phyloP scores from a whole-genome alignment of 2,888 invertebrate genomes.

The Dicycla oo region DNA sequence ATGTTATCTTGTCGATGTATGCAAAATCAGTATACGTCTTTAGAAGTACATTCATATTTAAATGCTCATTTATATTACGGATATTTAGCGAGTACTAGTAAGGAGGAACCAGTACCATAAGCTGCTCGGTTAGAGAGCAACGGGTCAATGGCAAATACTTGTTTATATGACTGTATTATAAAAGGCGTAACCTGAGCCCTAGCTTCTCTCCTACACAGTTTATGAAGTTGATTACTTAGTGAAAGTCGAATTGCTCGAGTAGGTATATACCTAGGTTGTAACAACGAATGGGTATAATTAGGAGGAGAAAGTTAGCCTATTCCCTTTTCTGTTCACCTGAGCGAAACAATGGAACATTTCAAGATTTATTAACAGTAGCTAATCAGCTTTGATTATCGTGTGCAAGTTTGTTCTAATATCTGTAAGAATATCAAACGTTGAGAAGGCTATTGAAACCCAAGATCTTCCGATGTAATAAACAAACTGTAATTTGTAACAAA shows the following conservation, averaged over 20 bases:
- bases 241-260: constrained; percentile 55
- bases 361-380: constrained; percentile 23
- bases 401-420: neutral
- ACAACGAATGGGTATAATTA: constrained; percentile 59
- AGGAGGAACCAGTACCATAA: constrained; percentile 47
- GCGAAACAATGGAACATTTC: constrained; percentile 42
- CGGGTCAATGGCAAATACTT: constrained; percentile 57
- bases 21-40: neutral
- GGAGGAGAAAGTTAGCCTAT: constrained; percentile 59
- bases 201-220: constrained; percentile 56
- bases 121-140: constrained; percentile 33
- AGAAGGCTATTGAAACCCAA: constrained; percentile 35
- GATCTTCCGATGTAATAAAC: constrained; percentile 47
- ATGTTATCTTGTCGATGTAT: constrained; percentile 5
- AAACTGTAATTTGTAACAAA: constrained; percentile 43
- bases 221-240: constrained; percentile 60
- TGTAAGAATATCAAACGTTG: constrained; percentile 54
- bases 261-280: constrained; percentile 40
- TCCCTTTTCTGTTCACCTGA: constrained; percentile 46
- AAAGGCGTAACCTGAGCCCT: constrained; percentile 44
- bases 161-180: constrained; percentile 50
- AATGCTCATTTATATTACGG: neutral
- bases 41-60: neutral
- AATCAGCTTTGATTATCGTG: constrained; percentile 9
- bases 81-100: constrained; percentile 17